phyloP scores from a whole-genome alignment of 2,888 invertebrate genomes.

The Cantharis rufa region DNA sequence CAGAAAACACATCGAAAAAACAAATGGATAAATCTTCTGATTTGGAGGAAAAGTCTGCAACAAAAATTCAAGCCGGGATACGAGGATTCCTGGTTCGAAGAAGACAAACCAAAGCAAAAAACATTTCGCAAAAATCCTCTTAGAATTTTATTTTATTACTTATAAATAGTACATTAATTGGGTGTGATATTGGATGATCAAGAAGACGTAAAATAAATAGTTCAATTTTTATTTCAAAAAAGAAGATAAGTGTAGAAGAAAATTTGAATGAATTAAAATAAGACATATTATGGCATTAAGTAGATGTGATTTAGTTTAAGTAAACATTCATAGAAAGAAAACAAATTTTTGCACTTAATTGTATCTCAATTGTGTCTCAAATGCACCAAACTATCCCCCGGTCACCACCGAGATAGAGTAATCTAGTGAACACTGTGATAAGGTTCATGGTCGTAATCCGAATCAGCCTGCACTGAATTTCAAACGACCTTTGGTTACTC shows the following conservation, averaged over 20 bases:
- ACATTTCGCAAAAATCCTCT: not conserved
- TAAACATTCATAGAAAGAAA: not conserved
- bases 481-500: not conserved
- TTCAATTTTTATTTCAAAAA: not conserved
- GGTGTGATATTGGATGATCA: not conserved
- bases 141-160: slow-evolving; percentile 1
- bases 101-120: slow-evolving; percentile 52
- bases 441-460: not conserved
- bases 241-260: not conserved
- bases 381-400: not conserved
- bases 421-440: not conserved
- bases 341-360: not conserved
- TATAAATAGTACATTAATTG: not conserved
- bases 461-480: not conserved
- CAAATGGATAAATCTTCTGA: slow-evolving; percentile 32
- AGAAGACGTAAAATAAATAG: not conserved
- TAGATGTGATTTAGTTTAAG: not conserved
- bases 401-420: not conserved
- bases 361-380: not conserved
- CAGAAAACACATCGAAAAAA: slow-evolving; percentile 13
- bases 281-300: not conserved
- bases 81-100: slow-evolving; percentile 61
- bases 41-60: slow-evolving; percentile 56
- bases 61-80: slow-evolving; percentile 62
- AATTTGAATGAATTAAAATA: not conserved